Conservation (phyloP, 2,113 vertebrate species). For the Ibidorhyncha struthersii region DNA sequence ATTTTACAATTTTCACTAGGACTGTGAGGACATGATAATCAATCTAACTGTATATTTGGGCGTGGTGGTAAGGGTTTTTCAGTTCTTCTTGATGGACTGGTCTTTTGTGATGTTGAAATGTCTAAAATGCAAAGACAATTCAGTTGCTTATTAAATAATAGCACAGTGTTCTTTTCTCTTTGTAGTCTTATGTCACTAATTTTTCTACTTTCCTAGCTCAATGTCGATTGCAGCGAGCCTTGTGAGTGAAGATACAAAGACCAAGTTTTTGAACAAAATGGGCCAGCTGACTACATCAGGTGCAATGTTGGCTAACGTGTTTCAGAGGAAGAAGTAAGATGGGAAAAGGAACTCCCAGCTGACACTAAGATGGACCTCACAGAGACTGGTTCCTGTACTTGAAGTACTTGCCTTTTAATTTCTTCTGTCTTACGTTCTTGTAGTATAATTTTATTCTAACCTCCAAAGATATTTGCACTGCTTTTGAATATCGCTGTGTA, state of each 20-base stretch:
- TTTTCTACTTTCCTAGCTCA: slow-evolving; percentile 76
- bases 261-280: slow-evolving; percentile 99
- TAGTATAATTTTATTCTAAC: slow-evolving; percentile 89
- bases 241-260: slow-evolving; percentile 98
- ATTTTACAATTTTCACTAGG: neutral
- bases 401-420: slow-evolving; percentile 93
- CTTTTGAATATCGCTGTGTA: slow-evolving; percentile 81
- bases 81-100: neutral
- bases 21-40: neutral
- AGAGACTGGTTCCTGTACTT: slow-evolving; percentile 87
- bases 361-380: slow-evolving; percentile 80
- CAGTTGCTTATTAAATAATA: neutral
- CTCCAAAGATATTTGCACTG: slow-evolving; percentile 99
- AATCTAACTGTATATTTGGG: neutral
- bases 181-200: neutral
- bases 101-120: neutral
- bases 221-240: slow-evolving; percentile 97
- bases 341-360: slow-evolving; percentile 46
- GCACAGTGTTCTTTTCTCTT: neutral
- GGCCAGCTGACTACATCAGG: slow-evolving; percentile 98
- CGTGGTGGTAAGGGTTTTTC: neutral
- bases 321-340: slow-evolving; percentile 94
- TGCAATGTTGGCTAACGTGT: slow-evolving; percentile 98
- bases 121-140: neutral
- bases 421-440: slow-evolving; percentile 79